Conservation (phyloP, 2,888 invertebrate genomes). For the Beris morrisii region DNA sequence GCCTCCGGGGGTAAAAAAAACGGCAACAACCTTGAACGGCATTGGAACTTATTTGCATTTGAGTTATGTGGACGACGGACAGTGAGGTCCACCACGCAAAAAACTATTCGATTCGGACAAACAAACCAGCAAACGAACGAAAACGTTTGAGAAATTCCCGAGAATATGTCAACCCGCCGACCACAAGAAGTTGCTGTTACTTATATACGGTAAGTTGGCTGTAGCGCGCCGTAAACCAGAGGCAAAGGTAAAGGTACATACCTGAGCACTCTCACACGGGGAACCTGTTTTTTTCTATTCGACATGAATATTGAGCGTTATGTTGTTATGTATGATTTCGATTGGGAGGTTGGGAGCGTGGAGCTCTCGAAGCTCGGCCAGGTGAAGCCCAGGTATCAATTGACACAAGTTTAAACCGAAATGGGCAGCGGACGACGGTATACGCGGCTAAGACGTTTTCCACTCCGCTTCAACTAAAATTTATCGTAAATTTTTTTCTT, state of each 20-base stretch:
- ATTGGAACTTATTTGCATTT: constrained; percentile 39
- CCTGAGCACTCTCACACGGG: constrained; percentile 15
- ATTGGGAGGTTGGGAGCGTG: constrained; percentile 7
- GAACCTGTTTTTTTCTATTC: constrained; percentile 29
- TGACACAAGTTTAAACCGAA: constrained; percentile 32
- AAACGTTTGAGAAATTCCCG: constrained; percentile 20
- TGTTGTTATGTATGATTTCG: constrained; percentile 21
- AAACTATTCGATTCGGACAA: constrained; percentile 21
- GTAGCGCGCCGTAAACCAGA: no score
- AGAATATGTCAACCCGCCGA: constrained; percentile 23
- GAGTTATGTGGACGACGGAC: constrained; percentile 33
- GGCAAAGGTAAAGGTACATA: neutral
- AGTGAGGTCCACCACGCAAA: constrained; percentile 21
- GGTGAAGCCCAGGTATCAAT: constrained; percentile 28
- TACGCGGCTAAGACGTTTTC: constrained; percentile 26
- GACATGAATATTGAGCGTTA: constrained; percentile 13
- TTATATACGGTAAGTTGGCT: no score
- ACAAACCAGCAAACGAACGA: constrained; percentile 23
- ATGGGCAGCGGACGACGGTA: constrained; percentile 29
- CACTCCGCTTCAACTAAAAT: neutral
- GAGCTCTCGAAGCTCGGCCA: constrained; percentile 14
- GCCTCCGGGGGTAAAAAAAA: constrained; percentile 29
- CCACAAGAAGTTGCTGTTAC: no score
- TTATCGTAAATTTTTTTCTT: no score
- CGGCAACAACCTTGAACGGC: constrained; percentile 39